phyloP scores from a whole-genome alignment of 2,113 vertebrate species.

The Pelecanus crispus region DNA sequence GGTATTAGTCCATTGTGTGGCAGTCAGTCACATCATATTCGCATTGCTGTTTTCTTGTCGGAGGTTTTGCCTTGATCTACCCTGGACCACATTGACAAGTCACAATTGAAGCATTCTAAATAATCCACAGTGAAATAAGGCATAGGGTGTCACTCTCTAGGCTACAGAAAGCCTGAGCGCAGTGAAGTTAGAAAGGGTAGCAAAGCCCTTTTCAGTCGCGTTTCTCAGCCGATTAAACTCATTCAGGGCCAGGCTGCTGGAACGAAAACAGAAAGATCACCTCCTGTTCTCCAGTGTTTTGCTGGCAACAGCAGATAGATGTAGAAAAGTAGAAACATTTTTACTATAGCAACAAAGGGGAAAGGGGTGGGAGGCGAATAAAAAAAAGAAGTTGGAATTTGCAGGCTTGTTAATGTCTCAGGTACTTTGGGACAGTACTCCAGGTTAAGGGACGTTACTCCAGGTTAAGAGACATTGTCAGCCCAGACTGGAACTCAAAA shows the following conservation, averaged over 20 bases:
- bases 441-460: neutral
- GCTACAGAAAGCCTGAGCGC: conserved; percentile 32
- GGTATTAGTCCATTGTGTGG: conserved; percentile 59
- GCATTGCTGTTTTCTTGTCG: conserved; percentile 54
- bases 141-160: conserved; percentile 52
- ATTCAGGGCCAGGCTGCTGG: conserved; percentile 57
- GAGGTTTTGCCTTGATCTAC: conserved; percentile 67
- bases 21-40: conserved; percentile 61
- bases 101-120: conserved; percentile 59
- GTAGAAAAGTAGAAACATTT: conserved; percentile 66
- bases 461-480: neutral
- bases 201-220: conserved; percentile 42
- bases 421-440: neutral
- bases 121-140: conserved; percentile 65
- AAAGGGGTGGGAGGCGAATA: conserved; percentile 39
- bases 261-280: conserved; percentile 67
- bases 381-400: neutral
- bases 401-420: neutral
- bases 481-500: neutral
- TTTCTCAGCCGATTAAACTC: conserved; percentile 69
- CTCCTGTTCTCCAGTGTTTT: conserved; percentile 67
- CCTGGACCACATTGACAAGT: conserved; percentile 47
- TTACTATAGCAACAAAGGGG: conserved; percentile 54
- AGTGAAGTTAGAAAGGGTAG: conserved; percentile 47
- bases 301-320: conserved; percentile 63